A percentile compares a stretch with the other conserved stretches of the same genome.
Conservation (phyloP, 2,113 vertebrate genomes). For the Podiceps cristatus region DNA sequence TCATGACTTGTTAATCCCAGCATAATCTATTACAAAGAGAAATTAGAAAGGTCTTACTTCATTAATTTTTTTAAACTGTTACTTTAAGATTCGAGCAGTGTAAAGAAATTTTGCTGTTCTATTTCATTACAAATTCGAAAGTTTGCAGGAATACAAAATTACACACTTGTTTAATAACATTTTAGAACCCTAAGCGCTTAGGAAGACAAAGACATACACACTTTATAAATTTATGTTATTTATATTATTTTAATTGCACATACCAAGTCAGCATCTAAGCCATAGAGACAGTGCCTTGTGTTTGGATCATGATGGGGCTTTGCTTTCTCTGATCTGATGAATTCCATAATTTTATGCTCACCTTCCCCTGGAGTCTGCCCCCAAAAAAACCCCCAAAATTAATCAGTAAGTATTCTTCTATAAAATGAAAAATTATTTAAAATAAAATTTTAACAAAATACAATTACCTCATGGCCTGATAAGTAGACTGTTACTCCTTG, state of each 20-base stretch:
- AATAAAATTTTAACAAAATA: constrained; percentile 37
- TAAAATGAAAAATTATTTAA: not conserved
- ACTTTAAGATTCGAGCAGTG: not conserved
- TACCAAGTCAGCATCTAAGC: constrained; percentile 98
- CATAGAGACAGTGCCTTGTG: constrained; percentile 96
- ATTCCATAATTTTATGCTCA: constrained; percentile 99
- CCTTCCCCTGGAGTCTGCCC: constrained; percentile 97
- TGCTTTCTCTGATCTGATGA: constrained; percentile 92
- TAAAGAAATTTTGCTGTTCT: not conserved
- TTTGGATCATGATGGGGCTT: constrained; percentile 90
- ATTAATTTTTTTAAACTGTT: not conserved
- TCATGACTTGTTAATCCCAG: constrained; percentile 98
- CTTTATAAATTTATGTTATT: not conserved
- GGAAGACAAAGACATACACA: not conserved
- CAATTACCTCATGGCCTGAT: constrained; percentile 94
- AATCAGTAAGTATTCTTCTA: not conserved
- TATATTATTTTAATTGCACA: constrained; percentile 38
- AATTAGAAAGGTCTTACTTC: not conserved
- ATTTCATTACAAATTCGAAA: not conserved
- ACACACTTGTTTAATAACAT: not conserved
- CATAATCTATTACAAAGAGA: constrained; percentile 88
- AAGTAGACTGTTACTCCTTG: constrained; percentile 92
- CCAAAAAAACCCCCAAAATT: not conserved
- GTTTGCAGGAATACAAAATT: not conserved
- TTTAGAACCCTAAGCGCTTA: not conserved